phyloP scores from a whole-genome alignment of 1,140 invertebrate genomes.

The Thereuonema tuberculata region DNA sequence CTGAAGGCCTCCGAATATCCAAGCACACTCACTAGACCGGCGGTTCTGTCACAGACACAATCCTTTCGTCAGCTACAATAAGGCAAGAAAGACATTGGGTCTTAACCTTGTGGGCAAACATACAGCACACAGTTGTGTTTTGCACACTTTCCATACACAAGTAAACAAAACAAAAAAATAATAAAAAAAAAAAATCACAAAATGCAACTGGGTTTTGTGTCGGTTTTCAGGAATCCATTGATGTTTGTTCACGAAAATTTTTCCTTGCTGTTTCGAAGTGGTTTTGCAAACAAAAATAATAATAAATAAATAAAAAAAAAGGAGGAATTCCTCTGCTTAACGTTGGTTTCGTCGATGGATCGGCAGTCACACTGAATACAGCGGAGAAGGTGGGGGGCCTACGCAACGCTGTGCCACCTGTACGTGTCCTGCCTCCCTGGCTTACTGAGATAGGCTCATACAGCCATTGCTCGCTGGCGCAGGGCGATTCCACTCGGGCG shows the following conservation, averaged over 20 bases:
- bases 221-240: neutral
- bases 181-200: neutral
- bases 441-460: neutral
- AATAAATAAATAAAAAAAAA: neutral
- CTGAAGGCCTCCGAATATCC: neutral
- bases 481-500: neutral
- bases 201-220: neutral
- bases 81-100: neutral
- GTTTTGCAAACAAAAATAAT: neutral
- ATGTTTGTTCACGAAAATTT: too few species aligned
- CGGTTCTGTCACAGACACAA: neutral
- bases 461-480: neutral
- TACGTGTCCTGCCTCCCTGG: neutral
- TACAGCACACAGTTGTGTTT: neutral
- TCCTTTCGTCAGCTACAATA: neutral
- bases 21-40: neutral
- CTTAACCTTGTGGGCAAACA: neutral
- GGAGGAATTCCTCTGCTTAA: neutral
- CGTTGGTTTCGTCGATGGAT: neutral
- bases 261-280: too few species aligned
- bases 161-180: neutral
- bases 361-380: neutral
- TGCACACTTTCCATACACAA: neutral
- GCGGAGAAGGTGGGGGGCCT: neutral
- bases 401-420: neutral